phyloP scores from a whole-genome alignment of 2,888 invertebrate genomes.

The Pemphredon lugubris region DNA sequence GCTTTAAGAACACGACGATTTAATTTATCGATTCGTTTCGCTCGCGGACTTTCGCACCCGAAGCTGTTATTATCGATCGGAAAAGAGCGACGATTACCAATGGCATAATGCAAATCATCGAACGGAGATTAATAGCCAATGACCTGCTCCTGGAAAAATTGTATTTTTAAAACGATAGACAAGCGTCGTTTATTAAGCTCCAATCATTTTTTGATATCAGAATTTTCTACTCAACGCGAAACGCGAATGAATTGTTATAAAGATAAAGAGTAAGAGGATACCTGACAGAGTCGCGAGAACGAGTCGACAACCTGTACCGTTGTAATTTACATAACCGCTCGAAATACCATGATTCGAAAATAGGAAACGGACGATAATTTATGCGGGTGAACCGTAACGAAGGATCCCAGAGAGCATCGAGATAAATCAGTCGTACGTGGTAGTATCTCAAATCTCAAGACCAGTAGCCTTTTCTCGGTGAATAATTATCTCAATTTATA shows the following conservation, averaged over 20 bases:
- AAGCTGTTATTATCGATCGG: neutral
- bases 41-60: neutral
- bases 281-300: too few relatives aligned
- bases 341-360: neutral
- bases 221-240: too few relatives aligned
- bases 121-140: neutral
- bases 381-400: neutral
- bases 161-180: neutral
- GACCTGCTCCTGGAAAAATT: too few relatives aligned
- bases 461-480: neutral
- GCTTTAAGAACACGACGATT: neutral
- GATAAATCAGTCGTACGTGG: neutral
- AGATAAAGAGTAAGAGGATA: too few relatives aligned
- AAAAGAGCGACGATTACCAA: neutral
- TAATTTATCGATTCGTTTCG: neutral
- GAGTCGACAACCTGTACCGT: constrained; percentile 7
- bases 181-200: too few relatives aligned
- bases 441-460: neutral
- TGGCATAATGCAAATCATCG: neutral
- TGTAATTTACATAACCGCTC: constrained; percentile 42
- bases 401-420: neutral
- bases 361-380: constrained; percentile 4
- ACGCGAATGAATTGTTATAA: too few relatives aligned
- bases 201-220: too few relatives aligned
- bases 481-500: constrained; percentile 7